Evolutionary conservation across 2,888 invertebrate genomes (phyloP).

Genomic region (Marronus borbonicus): DNA sequence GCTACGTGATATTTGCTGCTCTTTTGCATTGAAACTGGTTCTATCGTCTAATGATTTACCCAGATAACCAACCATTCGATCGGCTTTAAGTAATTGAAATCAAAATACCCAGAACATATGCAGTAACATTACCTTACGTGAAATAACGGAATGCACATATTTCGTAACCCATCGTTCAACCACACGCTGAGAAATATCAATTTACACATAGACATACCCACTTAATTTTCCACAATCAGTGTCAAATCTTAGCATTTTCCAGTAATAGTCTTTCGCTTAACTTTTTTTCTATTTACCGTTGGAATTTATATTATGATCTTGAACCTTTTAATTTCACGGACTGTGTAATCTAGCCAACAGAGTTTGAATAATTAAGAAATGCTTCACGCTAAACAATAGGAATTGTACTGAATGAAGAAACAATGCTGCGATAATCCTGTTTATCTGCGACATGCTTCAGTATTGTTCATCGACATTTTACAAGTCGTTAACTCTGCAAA

Average conservation of each 20-base stretch:
- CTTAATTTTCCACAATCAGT: too few species aligned
- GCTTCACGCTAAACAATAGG: not conserved
- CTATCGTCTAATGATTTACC: not conserved
- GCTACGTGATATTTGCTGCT: not conserved
- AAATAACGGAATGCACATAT: not conserved
- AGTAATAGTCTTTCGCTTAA: too few species aligned
- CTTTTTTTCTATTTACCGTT: too few species aligned
- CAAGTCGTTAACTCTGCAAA: conserved; percentile 14
- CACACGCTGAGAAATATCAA: not conserved
- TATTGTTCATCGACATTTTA: conserved; percentile 8
- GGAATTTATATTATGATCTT: too few species aligned
- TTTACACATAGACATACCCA: not conserved
- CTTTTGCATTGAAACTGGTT: not conserved
- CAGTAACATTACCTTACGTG: conserved; percentile 26
- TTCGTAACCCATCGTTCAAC: not conserved
- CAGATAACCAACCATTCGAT: not conserved
- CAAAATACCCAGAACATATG: not conserved
- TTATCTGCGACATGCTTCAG: conserved; percentile 3
- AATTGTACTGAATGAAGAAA: not conserved
- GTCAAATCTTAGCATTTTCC: too few species aligned
- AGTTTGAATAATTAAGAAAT: conserved; percentile 18
- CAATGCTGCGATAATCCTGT: conserved; percentile 10
- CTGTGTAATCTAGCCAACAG: not conserved
- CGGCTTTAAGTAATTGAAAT: conserved; percentile 5
- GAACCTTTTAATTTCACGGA: not conserved